Evolutionary conservation across 2,113 vertebrate genomes (phyloP).

Genomic region (Camelus dromedarius): DNA sequence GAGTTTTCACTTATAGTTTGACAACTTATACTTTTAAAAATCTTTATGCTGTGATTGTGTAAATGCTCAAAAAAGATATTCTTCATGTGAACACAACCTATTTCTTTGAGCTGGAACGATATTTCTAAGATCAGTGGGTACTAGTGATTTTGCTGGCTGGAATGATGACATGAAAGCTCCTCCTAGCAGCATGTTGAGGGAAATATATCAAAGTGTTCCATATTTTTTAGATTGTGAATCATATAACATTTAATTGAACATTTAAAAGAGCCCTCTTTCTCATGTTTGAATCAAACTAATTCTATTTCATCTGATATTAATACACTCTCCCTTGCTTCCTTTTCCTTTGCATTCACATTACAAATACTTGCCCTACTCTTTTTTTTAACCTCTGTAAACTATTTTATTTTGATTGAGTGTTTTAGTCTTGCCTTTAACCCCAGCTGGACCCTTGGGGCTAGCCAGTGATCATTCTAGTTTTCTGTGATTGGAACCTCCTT

Average conservation of each 20-base stretch:
- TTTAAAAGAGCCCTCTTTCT: neutral
- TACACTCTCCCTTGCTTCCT: neutral
- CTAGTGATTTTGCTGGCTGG: neutral
- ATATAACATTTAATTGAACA: slow-evolving; percentile 30
- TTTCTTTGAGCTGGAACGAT: neutral
- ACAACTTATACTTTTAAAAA: neutral
- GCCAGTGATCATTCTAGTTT: neutral
- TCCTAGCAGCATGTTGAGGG: neutral
- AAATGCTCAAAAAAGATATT: neutral
- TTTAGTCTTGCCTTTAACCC: slow-evolving; percentile 16
- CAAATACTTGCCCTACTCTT: neutral
- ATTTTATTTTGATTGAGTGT: neutral
- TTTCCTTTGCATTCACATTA: slow-evolving; percentile 25
- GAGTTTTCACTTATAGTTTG: neutral
- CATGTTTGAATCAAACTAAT: neutral
- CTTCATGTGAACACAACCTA: neutral
- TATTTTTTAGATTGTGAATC: slow-evolving; percentile 44
- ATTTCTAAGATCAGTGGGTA: neutral
- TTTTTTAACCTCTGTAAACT: neutral
- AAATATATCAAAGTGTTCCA: neutral
- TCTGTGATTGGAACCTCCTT: neutral
- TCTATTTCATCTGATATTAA: slow-evolving; percentile 25
- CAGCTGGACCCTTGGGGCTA: neutral
- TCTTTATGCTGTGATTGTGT: neutral
- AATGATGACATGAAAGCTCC: neutral